phyloP scores from a whole-genome alignment of 1,140 invertebrate species.

The Drosophila pachea region DNA sequence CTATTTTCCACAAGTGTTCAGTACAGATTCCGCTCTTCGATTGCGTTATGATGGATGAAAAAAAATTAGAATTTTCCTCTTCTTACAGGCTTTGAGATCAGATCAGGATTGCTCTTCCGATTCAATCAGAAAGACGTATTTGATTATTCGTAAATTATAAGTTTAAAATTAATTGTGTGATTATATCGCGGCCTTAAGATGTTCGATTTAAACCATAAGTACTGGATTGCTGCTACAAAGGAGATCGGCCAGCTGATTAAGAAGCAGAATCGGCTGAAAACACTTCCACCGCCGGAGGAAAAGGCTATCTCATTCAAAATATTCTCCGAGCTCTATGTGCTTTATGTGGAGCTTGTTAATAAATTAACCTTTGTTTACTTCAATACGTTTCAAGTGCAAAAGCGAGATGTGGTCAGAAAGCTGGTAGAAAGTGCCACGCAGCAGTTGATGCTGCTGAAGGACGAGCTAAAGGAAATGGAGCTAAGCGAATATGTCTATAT shows the following conservation, averaged over 20 bases:
- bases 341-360: conserved; percentile 67
- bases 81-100: too few relatives aligned
- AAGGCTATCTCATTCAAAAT: conserved; percentile 64
- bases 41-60: too few relatives aligned
- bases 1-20: too few relatives aligned
- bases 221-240: conserved; percentile 54
- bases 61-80: too few relatives aligned
- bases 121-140: too few relatives aligned
- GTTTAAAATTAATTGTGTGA: background rate
- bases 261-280: conserved; percentile 59
- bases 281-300: conserved; percentile 43
- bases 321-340: conserved; percentile 67
- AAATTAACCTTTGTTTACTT: conserved; percentile 80
- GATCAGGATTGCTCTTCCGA: background rate
- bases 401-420: conserved; percentile 80
- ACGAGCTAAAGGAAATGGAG: conserved; percentile 79
- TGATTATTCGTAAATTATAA: background rate
- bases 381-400: conserved; percentile 84
- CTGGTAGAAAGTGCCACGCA: conserved; percentile 80
- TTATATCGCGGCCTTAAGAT: conserved; percentile 22
- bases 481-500: conserved; percentile 81
- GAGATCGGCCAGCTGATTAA: conserved; percentile 61
- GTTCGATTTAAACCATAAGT: conserved; percentile 69
- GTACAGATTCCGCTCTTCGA: too few relatives aligned
- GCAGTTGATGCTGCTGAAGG: conserved; percentile 76